Percentiles rank a stretch among this genome's conserved stretches.
These are phyloP conservation scores for Anas platyrhynchos DNA, from an alignment of 2,113 vertebrate species.

Conservation along the genomic window DNA sequence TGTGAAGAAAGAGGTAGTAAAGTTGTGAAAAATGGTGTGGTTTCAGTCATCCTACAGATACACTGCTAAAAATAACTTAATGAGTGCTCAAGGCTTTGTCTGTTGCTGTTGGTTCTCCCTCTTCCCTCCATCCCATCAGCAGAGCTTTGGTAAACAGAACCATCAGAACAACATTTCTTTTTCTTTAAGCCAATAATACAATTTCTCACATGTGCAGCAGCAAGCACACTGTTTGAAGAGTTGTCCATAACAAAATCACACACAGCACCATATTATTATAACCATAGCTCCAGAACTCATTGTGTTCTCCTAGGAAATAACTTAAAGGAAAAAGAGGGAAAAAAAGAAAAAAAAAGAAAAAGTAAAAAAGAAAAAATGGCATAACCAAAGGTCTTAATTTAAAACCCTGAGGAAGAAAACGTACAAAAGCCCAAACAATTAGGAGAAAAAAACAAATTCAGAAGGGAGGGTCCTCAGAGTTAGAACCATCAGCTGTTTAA, in stretches of 20 bases:
- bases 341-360: background rate
- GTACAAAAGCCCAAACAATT: background rate
- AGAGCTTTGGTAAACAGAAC: background rate
- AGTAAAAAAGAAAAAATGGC: background rate
- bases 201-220: slow-evolving; percentile 14
- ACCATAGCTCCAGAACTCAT: slow-evolving; percentile 22
- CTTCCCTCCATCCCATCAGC: background rate
- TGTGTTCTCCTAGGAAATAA: slow-evolving; percentile 9
- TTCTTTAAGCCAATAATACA: background rate
- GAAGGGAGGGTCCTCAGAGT: background rate
- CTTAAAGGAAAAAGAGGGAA: background rate
- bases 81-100: background rate
- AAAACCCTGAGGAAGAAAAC: slow-evolving; percentile 30
- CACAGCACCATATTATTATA: background rate
- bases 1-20: slow-evolving; percentile 58
- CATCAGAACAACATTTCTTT: background rate
- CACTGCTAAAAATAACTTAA: background rate
- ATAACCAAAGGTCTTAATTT: slow-evolving; percentile 1
- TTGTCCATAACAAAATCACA: background rate
- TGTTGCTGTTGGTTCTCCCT: background rate
- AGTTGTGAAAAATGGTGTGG: slow-evolving; percentile 7
- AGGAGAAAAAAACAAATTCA: background rate
- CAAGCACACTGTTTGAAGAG: background rate
- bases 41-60: background rate
- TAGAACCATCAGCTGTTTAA: slow-evolving; percentile 43